Conservation (phyloP, 2,113 vertebrate genomes). For the Corapipo altera region DNA sequence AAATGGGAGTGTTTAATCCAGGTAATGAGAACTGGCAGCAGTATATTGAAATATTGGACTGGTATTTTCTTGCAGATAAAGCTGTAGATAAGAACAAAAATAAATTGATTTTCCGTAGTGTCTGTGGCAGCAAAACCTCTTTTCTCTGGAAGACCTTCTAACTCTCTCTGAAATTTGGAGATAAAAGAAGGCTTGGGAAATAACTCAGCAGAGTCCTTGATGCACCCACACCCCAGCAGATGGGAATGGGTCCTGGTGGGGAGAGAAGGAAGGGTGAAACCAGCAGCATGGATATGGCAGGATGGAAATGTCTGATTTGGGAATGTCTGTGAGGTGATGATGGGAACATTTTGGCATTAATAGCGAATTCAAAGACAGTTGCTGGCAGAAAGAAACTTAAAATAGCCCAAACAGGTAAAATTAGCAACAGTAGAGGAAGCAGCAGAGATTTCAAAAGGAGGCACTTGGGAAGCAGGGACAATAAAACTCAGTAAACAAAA, state of each 20-base stretch:
- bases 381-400: background rate
- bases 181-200: background rate
- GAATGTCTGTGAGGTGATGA: background rate
- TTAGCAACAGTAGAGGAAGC: slow-evolving; percentile 28
- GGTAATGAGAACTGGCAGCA: background rate
- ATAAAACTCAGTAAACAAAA: slow-evolving; percentile 47
- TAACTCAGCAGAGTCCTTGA: background rate
- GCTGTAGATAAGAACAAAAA: background rate
- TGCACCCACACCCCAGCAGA: background rate
- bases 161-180: background rate
- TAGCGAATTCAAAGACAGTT: background rate
- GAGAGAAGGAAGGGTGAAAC: background rate
- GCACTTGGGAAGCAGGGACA: background rate
- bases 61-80: background rate
- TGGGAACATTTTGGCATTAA: background rate
- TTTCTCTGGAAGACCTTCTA: background rate
- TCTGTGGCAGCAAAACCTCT: background rate
- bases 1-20: background rate
- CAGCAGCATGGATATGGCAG: rapidly evolving
- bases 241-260: background rate
- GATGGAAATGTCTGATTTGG: background rate
- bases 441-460: slow-evolving; percentile 14
- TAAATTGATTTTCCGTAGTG: background rate
- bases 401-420: slow-evolving; percentile 35
- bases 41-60: background rate